Evolutionary conservation across 2,888 invertebrate genomes (phyloP).

Genomic region (Ethmia dodecea): DNA sequence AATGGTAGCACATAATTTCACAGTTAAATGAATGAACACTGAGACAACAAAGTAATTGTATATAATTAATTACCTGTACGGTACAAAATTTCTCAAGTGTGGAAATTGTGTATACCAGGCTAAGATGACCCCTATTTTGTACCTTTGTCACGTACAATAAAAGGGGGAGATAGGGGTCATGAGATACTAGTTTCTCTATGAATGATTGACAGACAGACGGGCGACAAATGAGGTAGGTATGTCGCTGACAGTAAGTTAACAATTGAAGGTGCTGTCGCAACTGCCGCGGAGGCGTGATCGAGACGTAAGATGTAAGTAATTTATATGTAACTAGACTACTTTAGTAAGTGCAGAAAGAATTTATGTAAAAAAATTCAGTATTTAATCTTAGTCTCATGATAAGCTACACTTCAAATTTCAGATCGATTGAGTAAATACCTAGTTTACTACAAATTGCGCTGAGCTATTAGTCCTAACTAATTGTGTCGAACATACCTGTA

Average conservation of each 20-base stretch:
- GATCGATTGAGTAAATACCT: too few species aligned
- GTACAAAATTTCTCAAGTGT: too few species aligned
- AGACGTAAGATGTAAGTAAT: too few species aligned
- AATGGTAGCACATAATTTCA: too few species aligned
- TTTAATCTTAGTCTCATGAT: not conserved
- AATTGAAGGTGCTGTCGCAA: conserved; percentile 18
- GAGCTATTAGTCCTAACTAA: not conserved
- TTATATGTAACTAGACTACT: too few species aligned
- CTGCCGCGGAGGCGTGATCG: conserved; percentile 8
- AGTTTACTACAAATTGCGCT: not conserved
- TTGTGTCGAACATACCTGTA: too few species aligned
- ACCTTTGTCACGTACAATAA: not conserved
- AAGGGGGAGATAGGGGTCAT: conserved; percentile 8
- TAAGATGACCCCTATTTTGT: conserved; percentile 13
- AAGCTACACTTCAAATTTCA: too few species aligned
- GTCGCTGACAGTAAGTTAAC: conserved; percentile 25
- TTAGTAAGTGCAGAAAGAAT: too few species aligned
- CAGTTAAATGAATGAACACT: too few species aligned
- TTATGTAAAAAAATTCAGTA: not conserved
- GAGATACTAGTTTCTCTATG: conserved; percentile 15
- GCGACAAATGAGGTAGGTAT: conserved; percentile 31
- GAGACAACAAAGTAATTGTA: too few species aligned
- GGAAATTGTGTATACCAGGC: too few species aligned
- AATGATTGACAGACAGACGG: conserved; percentile 28
- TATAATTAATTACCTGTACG: too few species aligned